A percentile compares a stretch with the other conserved stretches of the same genome.
Conservation (phyloP, 2,113 vertebrate genomes). For the Burhinus bistriatus region DNA sequence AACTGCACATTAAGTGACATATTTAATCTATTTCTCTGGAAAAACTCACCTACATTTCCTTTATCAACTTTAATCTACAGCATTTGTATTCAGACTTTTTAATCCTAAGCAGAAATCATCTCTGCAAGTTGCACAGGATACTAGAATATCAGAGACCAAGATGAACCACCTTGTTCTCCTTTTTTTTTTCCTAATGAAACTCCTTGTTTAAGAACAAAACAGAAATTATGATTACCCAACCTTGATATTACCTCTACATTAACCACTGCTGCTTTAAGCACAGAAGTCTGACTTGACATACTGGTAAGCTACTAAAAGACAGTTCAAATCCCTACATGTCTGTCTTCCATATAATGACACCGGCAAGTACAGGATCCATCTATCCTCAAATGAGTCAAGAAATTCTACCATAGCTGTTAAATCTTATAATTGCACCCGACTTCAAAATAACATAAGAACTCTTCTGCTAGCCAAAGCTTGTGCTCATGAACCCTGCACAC, state of each 20-base stretch:
- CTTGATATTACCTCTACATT: neutral
- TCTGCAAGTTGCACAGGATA: neutral
- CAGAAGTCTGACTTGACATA: neutral
- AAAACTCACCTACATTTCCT: neutral
- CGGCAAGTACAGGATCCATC: neutral
- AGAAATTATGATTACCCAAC: neutral
- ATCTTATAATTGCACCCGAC: fast-evolving
- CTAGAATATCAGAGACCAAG: neutral
- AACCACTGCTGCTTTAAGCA: neutral
- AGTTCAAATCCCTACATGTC: neutral
- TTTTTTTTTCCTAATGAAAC: neutral
- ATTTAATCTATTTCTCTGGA: neutral
- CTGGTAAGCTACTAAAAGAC: neutral
- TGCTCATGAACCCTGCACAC: neutral
- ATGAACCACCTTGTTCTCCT: neutral
- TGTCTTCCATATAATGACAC: neutral
- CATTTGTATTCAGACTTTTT: neutral
- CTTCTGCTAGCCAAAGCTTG: neutral
- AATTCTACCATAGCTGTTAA: neutral
- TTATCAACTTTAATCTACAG: neutral
- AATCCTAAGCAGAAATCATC: neutral
- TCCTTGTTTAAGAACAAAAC: neutral
- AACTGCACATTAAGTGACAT: neutral
- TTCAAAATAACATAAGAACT: neutral
- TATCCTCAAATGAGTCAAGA: neutral